A percentile compares a stretch with the other conserved stretches of the same genome.
phyloP scores from a whole-genome alignment of 2,113 vertebrate species.

The Lycocorax pyrrhopterus region DNA sequence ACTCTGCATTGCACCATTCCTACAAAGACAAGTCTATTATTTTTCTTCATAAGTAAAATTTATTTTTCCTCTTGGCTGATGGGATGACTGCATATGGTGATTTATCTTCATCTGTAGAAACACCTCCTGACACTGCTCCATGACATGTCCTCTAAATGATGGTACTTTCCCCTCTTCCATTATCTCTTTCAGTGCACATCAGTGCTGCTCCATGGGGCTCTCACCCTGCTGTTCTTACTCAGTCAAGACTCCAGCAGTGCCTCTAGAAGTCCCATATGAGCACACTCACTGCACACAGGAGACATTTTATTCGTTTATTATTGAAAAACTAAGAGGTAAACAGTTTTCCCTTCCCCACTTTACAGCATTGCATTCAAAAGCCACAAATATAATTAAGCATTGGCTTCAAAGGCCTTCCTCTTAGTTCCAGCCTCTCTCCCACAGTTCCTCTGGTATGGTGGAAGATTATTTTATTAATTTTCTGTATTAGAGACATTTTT shows the following conservation, averaged over 20 bases:
- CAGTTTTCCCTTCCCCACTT: not conserved
- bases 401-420: not conserved
- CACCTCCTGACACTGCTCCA: not conserved
- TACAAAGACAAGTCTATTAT: not conserved
- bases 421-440: not conserved
- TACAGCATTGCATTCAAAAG: not conserved
- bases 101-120: not conserved
- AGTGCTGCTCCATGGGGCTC: not conserved
- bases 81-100: not conserved
- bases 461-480: not conserved
- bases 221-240: not conserved
- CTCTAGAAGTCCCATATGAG: not conserved
- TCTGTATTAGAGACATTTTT: not conserved
- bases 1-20: constrained; percentile 8
- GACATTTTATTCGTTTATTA: not conserved
- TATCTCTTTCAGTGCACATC: not conserved
- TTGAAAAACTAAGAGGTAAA: not conserved
- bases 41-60: not conserved
- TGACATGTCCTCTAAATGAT: not conserved
- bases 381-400: not conserved
- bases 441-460: not conserved
- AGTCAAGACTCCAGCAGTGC: not conserved
- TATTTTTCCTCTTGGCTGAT: not conserved
- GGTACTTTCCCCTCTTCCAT: not conserved
- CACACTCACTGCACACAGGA: not conserved